Evolutionary conservation across 2,888 invertebrate genomes (phyloP), one percentile per base, ranked within the genome.

Genomic region (Himalopsyche japonica): DNA sequence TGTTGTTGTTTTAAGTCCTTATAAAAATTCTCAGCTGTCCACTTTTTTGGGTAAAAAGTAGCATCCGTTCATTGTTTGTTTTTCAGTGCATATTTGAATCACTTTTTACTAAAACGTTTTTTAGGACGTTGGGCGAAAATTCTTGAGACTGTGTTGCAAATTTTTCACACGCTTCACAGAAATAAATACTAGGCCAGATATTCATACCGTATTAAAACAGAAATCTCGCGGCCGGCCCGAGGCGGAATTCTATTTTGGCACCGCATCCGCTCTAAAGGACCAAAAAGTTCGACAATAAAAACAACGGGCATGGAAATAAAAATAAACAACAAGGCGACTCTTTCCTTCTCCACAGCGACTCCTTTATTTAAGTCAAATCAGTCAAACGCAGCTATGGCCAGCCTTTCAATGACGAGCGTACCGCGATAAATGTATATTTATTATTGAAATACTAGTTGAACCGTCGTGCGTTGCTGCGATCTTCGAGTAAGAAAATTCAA

Each of bases 121-220:
- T 70, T 70, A 27, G 70, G 43, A 43, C n/a, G 6, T 10, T 37
- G 7, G 79, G 10, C 43, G 43, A 27, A 79, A n/a, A 48, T 79
- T 30, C 43, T 64, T 32, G 27, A 48, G 48, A 49, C 20, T 77
- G 48, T 15, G 32, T 20, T 27, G 70, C 34, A 77, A 78, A 82
- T 84, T 84, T 82, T 82, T 84, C 84, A 82, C 84, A 84, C 84
- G 84, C 76, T 82, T 79, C 47, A 47, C 37, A 76, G 78, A 76
- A 84, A 84, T 84, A 84, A 84, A 84, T 84, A 84, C 81, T 84
- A 79, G 81, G 84, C 82, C 49, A 81, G 64, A 81, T 81, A 81
- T 84, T 81, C 81, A 78, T 30, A 47, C 70, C 70, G 27, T 30
- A 24, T 79, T 20, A 70, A 32, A 47, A 27, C 70, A 30, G 70